Conservation (phyloP, 2,888 invertebrate species). For the Philereme transversata region DNA sequence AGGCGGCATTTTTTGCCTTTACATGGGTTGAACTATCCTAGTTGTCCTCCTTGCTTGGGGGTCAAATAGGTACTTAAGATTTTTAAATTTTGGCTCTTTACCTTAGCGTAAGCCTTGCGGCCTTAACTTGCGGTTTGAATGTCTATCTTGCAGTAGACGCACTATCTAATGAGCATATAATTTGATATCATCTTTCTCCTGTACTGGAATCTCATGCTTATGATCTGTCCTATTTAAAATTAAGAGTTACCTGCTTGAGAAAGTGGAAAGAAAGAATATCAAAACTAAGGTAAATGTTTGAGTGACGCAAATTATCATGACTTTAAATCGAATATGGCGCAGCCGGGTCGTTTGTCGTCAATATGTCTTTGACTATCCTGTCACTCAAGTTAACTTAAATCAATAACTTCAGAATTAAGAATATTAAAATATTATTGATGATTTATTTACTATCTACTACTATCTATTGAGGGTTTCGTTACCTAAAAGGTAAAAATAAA, state of each 20-base stretch:
- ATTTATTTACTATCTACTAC: too few species aligned
- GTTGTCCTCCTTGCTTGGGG: slow-evolving; percentile 17
- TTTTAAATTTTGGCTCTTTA: slow-evolving; percentile 23
- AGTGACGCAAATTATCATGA: too few species aligned
- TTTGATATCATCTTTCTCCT: slow-evolving; percentile 25
- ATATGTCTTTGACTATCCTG: too few species aligned
- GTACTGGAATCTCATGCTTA: slow-evolving; percentile 54
- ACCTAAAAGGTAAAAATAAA: too few species aligned
- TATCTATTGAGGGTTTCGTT: too few species aligned
- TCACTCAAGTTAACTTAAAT: too few species aligned
- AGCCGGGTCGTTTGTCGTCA: too few species aligned
- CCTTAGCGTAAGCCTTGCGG: slow-evolving; percentile 22
- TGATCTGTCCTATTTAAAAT: slow-evolving; percentile 38
- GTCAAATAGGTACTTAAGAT: slow-evolving; percentile 21
- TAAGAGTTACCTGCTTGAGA: slow-evolving; percentile 33
- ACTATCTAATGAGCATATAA: slow-evolving; percentile 12
- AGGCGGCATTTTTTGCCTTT: slow-evolving; percentile 22
- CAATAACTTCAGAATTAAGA: too few species aligned
- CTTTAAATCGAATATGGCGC: too few species aligned
- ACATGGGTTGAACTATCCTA: slow-evolving; percentile 13
- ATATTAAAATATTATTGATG: too few species aligned
- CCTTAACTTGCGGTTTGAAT: slow-evolving; percentile 24
- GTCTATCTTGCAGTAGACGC: slow-evolving; percentile 28
- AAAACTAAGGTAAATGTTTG: slow-evolving; percentile 3
- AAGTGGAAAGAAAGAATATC: slow-evolving; percentile 31